These are phyloP conservation scores for Drosophila albomicans DNA, from an alignment of 1,140 invertebrate species.

Conservation along the genomic window DNA sequence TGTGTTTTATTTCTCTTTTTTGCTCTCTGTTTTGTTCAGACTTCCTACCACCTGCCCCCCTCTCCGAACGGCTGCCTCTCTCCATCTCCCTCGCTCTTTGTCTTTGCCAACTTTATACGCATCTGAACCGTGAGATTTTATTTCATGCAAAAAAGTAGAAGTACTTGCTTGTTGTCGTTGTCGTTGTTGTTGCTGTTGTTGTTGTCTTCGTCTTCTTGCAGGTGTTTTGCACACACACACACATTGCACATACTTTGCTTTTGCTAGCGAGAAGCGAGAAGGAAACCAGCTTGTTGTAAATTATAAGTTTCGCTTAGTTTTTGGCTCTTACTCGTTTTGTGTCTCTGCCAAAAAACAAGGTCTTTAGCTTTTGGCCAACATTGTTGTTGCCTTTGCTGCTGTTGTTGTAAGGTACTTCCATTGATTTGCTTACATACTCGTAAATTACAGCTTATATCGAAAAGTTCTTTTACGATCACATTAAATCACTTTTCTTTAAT, in stretches of 20 bases:
- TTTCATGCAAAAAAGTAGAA: constrained; percentile 82
- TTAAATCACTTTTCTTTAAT: neutral
- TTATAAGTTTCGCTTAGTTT: constrained; percentile 58
- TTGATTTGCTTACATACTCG: constrained; percentile 17
- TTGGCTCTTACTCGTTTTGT: constrained; percentile 16
- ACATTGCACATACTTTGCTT: constrained; percentile 31
- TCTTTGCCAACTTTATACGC: constrained; percentile 78
- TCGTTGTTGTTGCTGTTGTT: constrained; percentile 23
- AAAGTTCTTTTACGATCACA: neutral
- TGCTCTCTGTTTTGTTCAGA: constrained; percentile 62
- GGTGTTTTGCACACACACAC: constrained; percentile 65
- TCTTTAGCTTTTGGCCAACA: constrained; percentile 17
- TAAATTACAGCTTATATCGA: constrained; percentile 12
- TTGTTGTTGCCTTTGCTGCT: too few species aligned
- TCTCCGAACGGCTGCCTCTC: constrained; percentile 24
- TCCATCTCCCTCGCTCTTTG: constrained; percentile 19
- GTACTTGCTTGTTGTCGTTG: constrained; percentile 57
- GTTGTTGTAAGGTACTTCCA: neutral
- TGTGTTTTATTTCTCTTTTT: constrained; percentile 31
- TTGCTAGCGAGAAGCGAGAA: constrained; percentile 5
- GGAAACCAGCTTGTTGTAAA: constrained; percentile 79
- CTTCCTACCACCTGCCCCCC: constrained; percentile 78
- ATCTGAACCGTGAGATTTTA: constrained; percentile 83
- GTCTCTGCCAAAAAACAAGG: constrained; percentile 42
- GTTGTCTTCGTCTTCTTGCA: constrained; percentile 55